Conservation (phyloP, 1,140 invertebrate species). For the Euura lappo region DNA sequence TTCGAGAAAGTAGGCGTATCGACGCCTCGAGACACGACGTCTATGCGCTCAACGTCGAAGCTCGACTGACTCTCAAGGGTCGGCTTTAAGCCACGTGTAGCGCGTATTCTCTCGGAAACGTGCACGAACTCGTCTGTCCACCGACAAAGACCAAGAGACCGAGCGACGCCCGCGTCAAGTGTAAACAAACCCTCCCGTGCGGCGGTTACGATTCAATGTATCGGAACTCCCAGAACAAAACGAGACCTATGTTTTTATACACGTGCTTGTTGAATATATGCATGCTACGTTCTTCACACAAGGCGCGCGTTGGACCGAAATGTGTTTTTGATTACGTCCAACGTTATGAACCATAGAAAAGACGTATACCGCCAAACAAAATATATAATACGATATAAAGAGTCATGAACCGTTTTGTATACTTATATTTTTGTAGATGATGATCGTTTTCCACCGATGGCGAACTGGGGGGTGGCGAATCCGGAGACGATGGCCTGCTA, state of each 20-base stretch:
- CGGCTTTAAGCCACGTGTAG: background rate
- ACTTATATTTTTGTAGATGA: no score
- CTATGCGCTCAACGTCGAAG: background rate
- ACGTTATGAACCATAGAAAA: no score
- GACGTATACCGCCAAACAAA: no score
- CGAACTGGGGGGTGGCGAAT: no score
- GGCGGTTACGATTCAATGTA: background rate
- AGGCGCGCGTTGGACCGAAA: background rate
- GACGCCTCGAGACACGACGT: background rate
- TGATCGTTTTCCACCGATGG: no score
- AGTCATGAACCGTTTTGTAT: no score
- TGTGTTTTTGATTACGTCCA: no score
- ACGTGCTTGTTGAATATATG: background rate
- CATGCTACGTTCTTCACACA: slow-evolving; percentile 3
- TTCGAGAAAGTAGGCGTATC: background rate
- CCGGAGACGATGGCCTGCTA: no score
- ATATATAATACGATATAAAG: no score
- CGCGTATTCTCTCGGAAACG: no score
- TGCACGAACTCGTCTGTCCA: background rate
- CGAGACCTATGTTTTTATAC: slow-evolving; percentile 3
- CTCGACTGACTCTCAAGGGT: slow-evolving; percentile 1
- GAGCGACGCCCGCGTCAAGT: background rate
- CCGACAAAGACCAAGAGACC: background rate
- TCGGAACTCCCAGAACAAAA: background rate
- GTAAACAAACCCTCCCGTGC: background rate